Base-by-base conservation (phyloP, 2,888 invertebrate genomes). In the Morpho deidamia region DNA sequence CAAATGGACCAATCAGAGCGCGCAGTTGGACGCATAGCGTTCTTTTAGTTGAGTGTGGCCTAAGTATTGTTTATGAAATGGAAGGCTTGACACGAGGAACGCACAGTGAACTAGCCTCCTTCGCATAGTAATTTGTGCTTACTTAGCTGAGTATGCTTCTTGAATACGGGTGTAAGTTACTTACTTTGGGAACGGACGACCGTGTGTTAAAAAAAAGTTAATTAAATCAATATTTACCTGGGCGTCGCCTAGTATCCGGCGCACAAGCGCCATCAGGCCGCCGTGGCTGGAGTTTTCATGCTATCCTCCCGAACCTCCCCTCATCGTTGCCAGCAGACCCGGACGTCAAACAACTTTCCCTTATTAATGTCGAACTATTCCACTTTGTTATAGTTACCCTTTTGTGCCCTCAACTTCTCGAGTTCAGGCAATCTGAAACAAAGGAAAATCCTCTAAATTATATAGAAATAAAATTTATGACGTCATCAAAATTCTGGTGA, bases 251-350 rank as follows among this genome's bases (percentile, higher is more conserved):
- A 96, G 92, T 83, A 96, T 94, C 78, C 94, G 93, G 88, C 95
- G 93, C 94, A 96, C 95, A 90, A 96, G 93, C 90, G 94, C 94
- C 94, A 95, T 93, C 91, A 94, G 93, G 91, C 94, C 91, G 91
- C 93, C 91, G 87, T 92, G 90, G 84, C 87, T 71, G 76, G 79
- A 77, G 85, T 81, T 79, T 80, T 84, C 91, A 86, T 91, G 90
- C 82, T 91, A 91, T 67, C 90, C 90, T 69, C 83, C 85, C 53
- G 77, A 78, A 48, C 73, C 80, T 56, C 71, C 66, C 63, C 69
- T 71, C 76, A 71, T 72, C 82, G 81, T 85, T 66, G 76, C 60
- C 60, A 38, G 40, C 43, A 7, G 47, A 41, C 55, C 45, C 65
- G 64, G 67, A 72, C 69, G 61, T 66, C 69, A 72, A 46, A 44